These are phyloP conservation scores for Tenebrosternarchus preto DNA, from an alignment of 2,113 vertebrate genomes.

Conservation along the genomic window DNA sequence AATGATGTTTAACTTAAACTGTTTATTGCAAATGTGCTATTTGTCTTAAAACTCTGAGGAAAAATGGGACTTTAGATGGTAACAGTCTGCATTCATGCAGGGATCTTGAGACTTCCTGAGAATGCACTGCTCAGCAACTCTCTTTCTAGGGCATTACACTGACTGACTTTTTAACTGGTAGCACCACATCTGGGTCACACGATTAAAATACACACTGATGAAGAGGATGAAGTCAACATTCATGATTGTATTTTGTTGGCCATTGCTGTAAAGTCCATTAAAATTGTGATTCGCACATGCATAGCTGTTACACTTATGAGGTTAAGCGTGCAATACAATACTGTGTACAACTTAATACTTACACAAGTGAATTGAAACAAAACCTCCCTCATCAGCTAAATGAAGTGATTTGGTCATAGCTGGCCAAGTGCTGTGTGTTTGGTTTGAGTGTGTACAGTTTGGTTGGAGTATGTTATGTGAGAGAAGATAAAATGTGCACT, in stretches of 20 bases:
- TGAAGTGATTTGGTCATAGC: too few relatives aligned
- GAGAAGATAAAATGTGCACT: not conserved
- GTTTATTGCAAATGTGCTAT: not conserved
- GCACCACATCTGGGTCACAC: not conserved
- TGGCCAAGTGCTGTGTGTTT: too few relatives aligned
- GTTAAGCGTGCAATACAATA: not conserved
- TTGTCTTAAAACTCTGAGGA: too few relatives aligned
- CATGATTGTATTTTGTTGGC: not conserved
- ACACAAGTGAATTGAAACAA: not conserved
- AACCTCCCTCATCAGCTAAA: not conserved
- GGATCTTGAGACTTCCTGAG: not conserved
- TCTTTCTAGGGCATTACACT: slow-evolving; percentile 4
- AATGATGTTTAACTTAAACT: not conserved
- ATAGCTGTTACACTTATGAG: not conserved
- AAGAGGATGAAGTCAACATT: not conserved
- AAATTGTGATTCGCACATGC: not conserved
- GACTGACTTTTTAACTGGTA: not conserved
- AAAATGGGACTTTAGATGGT: too few relatives aligned
- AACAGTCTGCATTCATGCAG: too few relatives aligned
- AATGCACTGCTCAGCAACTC: not conserved
- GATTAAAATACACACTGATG: not conserved
- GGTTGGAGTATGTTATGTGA: slow-evolving; percentile 1
- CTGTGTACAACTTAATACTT: not conserved
- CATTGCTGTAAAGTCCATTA: not conserved
- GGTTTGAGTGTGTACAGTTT: too few relatives aligned